phyloP scores from a whole-genome alignment of 2,888 invertebrate species.

The Rotaria socialis region DNA sequence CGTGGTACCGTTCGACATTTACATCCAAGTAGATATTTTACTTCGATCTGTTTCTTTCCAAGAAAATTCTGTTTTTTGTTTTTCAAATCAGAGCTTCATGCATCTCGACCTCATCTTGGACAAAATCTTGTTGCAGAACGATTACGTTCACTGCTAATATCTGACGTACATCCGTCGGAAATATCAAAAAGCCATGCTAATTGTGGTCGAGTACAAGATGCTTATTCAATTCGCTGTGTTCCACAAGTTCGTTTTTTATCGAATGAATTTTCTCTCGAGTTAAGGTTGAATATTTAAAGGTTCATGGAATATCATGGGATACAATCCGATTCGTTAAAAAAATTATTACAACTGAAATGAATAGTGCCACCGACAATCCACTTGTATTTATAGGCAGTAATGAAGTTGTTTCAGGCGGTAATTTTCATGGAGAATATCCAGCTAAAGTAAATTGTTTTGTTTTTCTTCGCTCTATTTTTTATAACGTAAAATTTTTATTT shows the following conservation, averaged over 20 bases:
- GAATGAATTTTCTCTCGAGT: neutral
- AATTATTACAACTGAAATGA: slow-evolving; percentile 67
- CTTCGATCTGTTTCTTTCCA: slow-evolving; percentile 58
- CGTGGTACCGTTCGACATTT: slow-evolving; percentile 68
- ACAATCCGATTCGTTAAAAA: slow-evolving; percentile 66
- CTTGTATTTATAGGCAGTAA: slow-evolving; percentile 60
- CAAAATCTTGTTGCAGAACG: slow-evolving; percentile 65
- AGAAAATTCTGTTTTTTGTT: neutral
- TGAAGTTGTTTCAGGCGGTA: slow-evolving; percentile 68
- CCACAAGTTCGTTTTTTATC: slow-evolving; percentile 60
- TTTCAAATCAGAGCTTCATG: slow-evolving; percentile 64
- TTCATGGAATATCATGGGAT: slow-evolving; percentile 68
- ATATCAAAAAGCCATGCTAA: slow-evolving; percentile 67
- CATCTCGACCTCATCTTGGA: slow-evolving; percentile 66
- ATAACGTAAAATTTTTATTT: slow-evolving; percentile 48
- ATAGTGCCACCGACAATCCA: slow-evolving; percentile 69
- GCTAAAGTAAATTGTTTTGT: slow-evolving; percentile 62
- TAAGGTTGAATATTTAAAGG: slow-evolving; percentile 55
- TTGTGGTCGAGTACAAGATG: slow-evolving; percentile 68
- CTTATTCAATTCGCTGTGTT: slow-evolving; percentile 68
- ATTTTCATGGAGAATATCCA: slow-evolving; percentile 71
- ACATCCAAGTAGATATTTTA: slow-evolving; percentile 58
- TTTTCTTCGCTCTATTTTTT: neutral
- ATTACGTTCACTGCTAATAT: slow-evolving; percentile 66
- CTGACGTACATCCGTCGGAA: slow-evolving; percentile 66